phyloP scores from a whole-genome alignment of 2,888 invertebrate genomes.

The Clostera curtula region DNA sequence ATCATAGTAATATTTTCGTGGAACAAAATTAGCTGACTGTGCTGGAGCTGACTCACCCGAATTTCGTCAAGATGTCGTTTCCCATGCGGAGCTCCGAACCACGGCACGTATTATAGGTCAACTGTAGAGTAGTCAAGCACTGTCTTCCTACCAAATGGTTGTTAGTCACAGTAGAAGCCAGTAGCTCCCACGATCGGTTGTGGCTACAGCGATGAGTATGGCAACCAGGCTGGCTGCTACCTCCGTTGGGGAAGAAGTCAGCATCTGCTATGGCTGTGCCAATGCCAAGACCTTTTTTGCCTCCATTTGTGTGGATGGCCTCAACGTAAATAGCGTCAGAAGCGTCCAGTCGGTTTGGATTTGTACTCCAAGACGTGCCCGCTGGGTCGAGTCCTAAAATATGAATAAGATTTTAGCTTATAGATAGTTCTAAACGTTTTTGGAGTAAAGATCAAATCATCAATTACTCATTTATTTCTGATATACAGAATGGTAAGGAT shows the following conservation, averaged over 20 bases:
- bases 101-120: conserved; percentile 33
- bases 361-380: conserved; percentile 35
- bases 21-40: too few relatives aligned
- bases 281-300: conserved; percentile 49
- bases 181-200: conserved; percentile 41
- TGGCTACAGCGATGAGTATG: conserved; percentile 36
- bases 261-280: conserved; percentile 61
- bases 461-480: too few relatives aligned
- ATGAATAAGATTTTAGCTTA: background rate
- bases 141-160: conserved; percentile 34
- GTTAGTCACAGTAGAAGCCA: conserved; percentile 34
- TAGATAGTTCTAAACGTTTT: too few relatives aligned
- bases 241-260: conserved; percentile 76
- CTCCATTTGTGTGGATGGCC: conserved; percentile 55
- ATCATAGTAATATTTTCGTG: too few relatives aligned
- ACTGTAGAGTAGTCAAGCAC: conserved; percentile 29
- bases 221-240: conserved; percentile 46
- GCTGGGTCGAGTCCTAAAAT: conserved; percentile 41
- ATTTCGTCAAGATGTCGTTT: conserved; percentile 36
- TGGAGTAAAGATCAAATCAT: too few relatives aligned
- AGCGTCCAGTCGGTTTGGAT: conserved; percentile 20
- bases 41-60: conserved; percentile 29
- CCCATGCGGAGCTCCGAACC: conserved; percentile 35
- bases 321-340: conserved; percentile 50
- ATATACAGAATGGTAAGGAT: too few relatives aligned